phyloP scores from a whole-genome alignment of 1,140 invertebrate genomes.

The Drosophila neocordata region DNA sequence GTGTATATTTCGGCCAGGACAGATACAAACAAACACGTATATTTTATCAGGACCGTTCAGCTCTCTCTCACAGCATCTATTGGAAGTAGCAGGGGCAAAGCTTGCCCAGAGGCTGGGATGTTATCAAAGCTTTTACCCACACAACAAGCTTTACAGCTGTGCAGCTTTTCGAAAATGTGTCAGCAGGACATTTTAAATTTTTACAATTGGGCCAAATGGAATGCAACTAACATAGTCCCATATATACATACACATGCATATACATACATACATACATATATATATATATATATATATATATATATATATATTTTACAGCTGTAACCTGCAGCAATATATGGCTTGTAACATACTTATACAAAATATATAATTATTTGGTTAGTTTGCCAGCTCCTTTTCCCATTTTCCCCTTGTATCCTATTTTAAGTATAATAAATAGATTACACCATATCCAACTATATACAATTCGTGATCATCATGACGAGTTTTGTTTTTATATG shows the following conservation, averaged over 20 bases:
- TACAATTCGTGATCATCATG: too few relatives aligned
- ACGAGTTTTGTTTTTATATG: too few relatives aligned
- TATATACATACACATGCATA: conserved; percentile 22
- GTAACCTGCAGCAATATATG: too few relatives aligned
- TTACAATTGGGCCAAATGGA: conserved; percentile 43
- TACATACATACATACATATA: conserved; percentile 13
- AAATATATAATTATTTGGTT: too few relatives aligned
- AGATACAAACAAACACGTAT: conserved; percentile 8
- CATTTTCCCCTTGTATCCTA: too few relatives aligned
- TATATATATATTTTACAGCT: too few relatives aligned
- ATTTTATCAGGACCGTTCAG: conserved; percentile 36
- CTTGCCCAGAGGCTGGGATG: conserved; percentile 34
- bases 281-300: conserved; percentile 14
- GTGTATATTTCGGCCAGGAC: conserved; percentile 27
- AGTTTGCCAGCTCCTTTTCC: too few relatives aligned
- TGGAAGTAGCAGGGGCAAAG: conserved; percentile 47
- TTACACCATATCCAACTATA: too few relatives aligned
- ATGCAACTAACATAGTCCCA: conserved; percentile 25
- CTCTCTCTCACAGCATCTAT: conserved; percentile 47
- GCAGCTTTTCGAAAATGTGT: conserved; percentile 61
- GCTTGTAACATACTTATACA: too few relatives aligned
- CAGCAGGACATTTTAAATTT: conserved; percentile 61
- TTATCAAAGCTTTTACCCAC: conserved; percentile 51
- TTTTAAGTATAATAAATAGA: too few relatives aligned
- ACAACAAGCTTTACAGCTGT: conserved; percentile 55